phyloP scores from a whole-genome alignment of 2,888 invertebrate species.

The Callyntrura guangdongensis region DNA sequence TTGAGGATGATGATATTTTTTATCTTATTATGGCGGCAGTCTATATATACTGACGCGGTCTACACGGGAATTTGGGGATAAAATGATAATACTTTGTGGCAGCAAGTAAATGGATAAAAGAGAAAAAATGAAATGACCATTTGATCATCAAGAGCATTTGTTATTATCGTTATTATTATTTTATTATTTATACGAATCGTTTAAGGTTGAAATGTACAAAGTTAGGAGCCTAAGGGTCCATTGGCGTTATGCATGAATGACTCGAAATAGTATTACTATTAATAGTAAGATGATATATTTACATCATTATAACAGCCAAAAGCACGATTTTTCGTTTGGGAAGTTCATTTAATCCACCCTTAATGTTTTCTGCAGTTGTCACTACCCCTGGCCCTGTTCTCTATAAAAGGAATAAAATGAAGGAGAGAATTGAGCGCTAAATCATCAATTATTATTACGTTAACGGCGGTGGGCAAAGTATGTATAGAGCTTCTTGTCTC shows the following conservation, averaged over 20 bases:
- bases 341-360: constrained; percentile 42
- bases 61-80: background rate
- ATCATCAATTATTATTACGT: constrained; percentile 85
- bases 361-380: constrained; percentile 16
- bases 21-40: constrained; percentile 64
- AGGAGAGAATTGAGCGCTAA: constrained; percentile 84
- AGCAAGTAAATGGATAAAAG: no score
- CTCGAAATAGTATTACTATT: no score
- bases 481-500: background rate
- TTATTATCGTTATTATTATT: constrained; percentile 17
- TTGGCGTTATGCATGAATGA: background rate
- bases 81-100: no score
- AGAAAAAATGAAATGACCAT: constrained; percentile 53
- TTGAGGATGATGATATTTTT: constrained; percentile 73
- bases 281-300: no score
- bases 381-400: background rate
- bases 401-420: background rate
- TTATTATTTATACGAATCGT: constrained; percentile 66
- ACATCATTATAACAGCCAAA: background rate
- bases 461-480: constrained; percentile 7
- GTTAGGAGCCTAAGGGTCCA: background rate
- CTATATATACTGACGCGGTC: background rate
- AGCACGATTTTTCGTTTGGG: constrained; percentile 7
- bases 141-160: constrained; percentile 55
- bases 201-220: constrained; percentile 49